Evolutionary conservation across 2,888 invertebrate species (phyloP).

Genomic region (Eudasyphora cyanicolor): DNA sequence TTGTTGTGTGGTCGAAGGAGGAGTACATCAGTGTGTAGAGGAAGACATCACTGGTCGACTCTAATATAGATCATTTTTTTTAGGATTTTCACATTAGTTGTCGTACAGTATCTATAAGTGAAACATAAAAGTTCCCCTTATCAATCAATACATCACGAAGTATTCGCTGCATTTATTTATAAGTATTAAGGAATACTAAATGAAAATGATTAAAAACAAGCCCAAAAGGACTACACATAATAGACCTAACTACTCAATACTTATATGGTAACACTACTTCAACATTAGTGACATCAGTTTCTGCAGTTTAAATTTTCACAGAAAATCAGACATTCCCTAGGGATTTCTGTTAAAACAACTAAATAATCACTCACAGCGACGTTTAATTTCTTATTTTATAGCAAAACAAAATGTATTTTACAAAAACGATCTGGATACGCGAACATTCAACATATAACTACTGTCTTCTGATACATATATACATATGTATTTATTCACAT

Average conservation of each 20-base stretch:
- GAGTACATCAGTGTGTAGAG: too few relatives aligned
- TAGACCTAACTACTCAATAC: background rate
- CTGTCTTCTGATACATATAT: too few relatives aligned
- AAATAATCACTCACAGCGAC: constrained; percentile 64
- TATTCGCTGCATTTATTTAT: too few relatives aligned
- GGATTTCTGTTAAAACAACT: constrained; percentile 61
- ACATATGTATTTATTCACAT: background rate
- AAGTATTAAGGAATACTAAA: background rate
- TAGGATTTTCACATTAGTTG: too few relatives aligned
- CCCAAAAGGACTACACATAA: background rate
- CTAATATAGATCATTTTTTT: too few relatives aligned
- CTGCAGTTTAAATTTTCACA: background rate
- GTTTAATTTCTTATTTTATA: constrained; percentile 50
- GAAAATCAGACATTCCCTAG: constrained; percentile 44
- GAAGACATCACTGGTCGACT: too few relatives aligned
- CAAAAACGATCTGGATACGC: background rate
- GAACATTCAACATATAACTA: background rate
- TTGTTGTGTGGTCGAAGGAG: too few relatives aligned
- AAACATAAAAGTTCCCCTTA: too few relatives aligned
- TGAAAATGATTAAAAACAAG: background rate
- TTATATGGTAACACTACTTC: background rate
- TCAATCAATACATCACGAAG: background rate
- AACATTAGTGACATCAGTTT: background rate
- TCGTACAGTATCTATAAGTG: too few relatives aligned
- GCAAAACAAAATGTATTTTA: background rate